Percentiles rank a stretch among this genome's conserved stretches.
Evolutionary conservation across 1,140 invertebrate species (phyloP).

Genomic region (Hylyphantes graminicola): DNA sequence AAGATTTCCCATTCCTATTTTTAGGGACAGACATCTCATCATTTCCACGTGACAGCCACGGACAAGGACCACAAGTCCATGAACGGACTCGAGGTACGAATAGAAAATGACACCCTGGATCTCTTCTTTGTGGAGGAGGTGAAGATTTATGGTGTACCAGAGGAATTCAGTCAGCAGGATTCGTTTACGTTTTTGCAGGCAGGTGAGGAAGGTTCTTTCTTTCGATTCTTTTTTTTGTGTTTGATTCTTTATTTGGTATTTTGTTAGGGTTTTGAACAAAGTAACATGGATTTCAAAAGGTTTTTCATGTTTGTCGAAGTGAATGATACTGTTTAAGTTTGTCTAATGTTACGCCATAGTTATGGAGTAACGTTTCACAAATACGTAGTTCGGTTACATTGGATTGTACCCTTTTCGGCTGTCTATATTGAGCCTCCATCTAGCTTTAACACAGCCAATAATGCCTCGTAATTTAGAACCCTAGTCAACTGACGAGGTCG

Average conservation of each 20-base stretch:
- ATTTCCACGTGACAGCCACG: constrained; percentile 22
- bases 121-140: constrained; percentile 21
- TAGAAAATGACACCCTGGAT: constrained; percentile 33
- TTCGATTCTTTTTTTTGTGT: neutral
- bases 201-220: neutral
- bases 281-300: neutral
- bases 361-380: too few relatives aligned
- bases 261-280: neutral
- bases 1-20: neutral
- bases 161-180: too few relatives aligned
- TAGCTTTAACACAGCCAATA: too few relatives aligned
- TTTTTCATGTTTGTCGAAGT: neutral
- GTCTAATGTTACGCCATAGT: too few relatives aligned
- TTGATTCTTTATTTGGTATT: neutral
- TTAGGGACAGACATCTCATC: constrained; percentile 10
- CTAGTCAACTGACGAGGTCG: too few relatives aligned
- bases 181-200: constrained; percentile 29
- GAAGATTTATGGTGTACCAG: constrained; percentile 15
- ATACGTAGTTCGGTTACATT: too few relatives aligned
- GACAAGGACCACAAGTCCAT: constrained; percentile 32
- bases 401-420: too few relatives aligned
- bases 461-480: too few relatives aligned
- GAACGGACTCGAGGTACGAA: constrained; percentile 31
- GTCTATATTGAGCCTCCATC: too few relatives aligned
- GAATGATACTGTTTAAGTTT: too few relatives aligned